A percentile compares a stretch with the other conserved stretches of the same genome.
Evolutionary conservation across 2,888 invertebrate species (phyloP).

Genomic region (Perizoma flavofasciatum): DNA sequence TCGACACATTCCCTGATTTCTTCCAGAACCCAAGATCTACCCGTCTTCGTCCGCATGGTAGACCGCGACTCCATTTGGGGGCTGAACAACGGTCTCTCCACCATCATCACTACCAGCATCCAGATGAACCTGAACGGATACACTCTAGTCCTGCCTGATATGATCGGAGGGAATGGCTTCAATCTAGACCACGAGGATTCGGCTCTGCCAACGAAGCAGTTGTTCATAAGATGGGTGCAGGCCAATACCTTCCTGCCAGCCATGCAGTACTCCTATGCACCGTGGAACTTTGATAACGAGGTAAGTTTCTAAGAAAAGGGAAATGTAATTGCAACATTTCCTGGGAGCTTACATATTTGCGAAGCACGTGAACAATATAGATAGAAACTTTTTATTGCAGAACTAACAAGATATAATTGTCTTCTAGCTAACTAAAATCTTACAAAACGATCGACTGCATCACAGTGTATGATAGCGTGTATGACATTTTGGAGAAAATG

Average conservation of each 20-base stretch:
- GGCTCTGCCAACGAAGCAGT: conserved; percentile 83
- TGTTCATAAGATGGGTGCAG: conserved; percentile 91
- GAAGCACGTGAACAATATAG: too few species aligned
- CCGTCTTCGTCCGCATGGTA: conserved; percentile 90
- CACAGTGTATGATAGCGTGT: too few species aligned
- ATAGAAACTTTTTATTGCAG: too few species aligned
- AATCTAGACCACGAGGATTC: conserved; percentile 72
- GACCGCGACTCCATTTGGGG: conserved; percentile 90
- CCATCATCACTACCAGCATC: conserved; percentile 88
- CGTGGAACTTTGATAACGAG: conserved; percentile 90
- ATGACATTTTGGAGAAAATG: too few species aligned
- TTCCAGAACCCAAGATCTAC: conserved; percentile 86
- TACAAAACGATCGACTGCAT: too few species aligned
- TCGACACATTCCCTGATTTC: neutral
- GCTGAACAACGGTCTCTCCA: conserved; percentile 87
- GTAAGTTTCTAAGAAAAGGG: conserved; percentile 40
- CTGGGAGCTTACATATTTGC: too few species aligned
- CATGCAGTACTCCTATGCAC: conserved; percentile 91
- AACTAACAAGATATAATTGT: too few species aligned
- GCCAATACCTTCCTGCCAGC: conserved; percentile 90
- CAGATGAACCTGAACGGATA: conserved; percentile 87
- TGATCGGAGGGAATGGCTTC: conserved; percentile 89
- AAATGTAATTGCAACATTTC: too few species aligned
- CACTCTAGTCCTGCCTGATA: conserved; percentile 90
- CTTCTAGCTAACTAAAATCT: too few species aligned